Evolutionary conservation across 2,113 vertebrate species (phyloP), one percentile per base, ranked within the genome.

Genomic region (Charadrius vociferus): DNA sequence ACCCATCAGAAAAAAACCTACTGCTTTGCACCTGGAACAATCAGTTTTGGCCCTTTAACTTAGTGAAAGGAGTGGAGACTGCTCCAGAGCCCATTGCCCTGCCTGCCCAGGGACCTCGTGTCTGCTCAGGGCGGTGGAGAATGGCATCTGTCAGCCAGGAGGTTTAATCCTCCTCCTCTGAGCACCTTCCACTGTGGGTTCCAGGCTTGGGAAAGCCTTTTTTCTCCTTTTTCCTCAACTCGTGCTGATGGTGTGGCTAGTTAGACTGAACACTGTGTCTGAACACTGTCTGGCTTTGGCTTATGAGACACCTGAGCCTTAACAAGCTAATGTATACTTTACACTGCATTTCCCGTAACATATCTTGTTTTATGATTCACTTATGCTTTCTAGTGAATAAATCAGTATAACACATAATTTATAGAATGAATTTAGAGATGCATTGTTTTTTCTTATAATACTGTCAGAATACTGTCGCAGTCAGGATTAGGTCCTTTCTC

Each of bases 51-150:
- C 14, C 39, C 1, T 84, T 62, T 15, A 49, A 10, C 23, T 34
- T 14, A 52, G 30, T 32, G 37, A 82, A 90, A 66, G 4, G 36
- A 70, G 27, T 9, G 55, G 55, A 22, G 17, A 17, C 26, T 37
- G 9, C 61, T 70, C 34, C 67, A 58, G 68, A 80, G 34, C 26
- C 19, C 3, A 2, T 21, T 75, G 59, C 14, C 9, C 53, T 49
- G 12, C 43, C 37, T 86, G 36, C 39, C 17, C 27, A 41, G 32
- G 32, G 39, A 37, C 14, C 11, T n/a, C 0, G 0, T 34, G 6
- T 30, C 65, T 63, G 30, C 17, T 47, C 34, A 36, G 29, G 52
- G 15, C 39, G 56, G 20, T 16, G 36, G 36, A 52, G 39, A 74
- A 47, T 0, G 1, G 18, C 15, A 36, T 70, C 26, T 58, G 20